These are phyloP conservation scores for Neria commutata DNA, from an alignment of 2,888 invertebrate species.

Conservation along the genomic window DNA sequence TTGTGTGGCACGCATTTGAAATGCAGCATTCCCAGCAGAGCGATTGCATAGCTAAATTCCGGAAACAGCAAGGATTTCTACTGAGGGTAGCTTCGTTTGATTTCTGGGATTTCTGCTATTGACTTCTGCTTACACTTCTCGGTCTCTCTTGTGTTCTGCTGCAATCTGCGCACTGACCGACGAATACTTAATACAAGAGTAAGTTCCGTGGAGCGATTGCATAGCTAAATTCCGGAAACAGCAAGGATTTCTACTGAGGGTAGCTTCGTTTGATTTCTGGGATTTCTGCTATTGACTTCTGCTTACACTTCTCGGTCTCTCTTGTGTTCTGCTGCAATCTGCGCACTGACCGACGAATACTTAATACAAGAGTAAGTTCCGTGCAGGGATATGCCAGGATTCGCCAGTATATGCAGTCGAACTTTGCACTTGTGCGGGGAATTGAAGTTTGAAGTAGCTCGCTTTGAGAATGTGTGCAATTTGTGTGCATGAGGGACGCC, in stretches of 20 bases:
- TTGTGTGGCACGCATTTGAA: background rate
- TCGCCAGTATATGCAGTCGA: background rate
- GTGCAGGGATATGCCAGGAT: background rate
- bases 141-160: background rate
- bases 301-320: background rate
- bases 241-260: slow-evolving; percentile 7
- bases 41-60: slow-evolving; percentile 3
- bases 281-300: slow-evolving; percentile 1
- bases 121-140: background rate
- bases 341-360: background rate
- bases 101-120: slow-evolving; percentile 1
- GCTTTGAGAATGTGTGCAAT: too few relatives aligned
- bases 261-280: background rate
- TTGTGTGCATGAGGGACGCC: too few relatives aligned
- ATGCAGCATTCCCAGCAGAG: slow-evolving; percentile 2
- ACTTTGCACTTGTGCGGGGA: background rate
- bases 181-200: background rate
- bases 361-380: background rate
- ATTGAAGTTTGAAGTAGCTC: too few relatives aligned
- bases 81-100: too few relatives aligned
- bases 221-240: slow-evolving; percentile 1
- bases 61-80: slow-evolving; percentile 3
- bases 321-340: background rate
- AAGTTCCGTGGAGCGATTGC: background rate
- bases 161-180: slow-evolving; percentile 4